Evolutionary conservation across 2,797 vertebrate genomes (phyloP).

Genomic region (Rhadinocentrus ornatus): DNA sequence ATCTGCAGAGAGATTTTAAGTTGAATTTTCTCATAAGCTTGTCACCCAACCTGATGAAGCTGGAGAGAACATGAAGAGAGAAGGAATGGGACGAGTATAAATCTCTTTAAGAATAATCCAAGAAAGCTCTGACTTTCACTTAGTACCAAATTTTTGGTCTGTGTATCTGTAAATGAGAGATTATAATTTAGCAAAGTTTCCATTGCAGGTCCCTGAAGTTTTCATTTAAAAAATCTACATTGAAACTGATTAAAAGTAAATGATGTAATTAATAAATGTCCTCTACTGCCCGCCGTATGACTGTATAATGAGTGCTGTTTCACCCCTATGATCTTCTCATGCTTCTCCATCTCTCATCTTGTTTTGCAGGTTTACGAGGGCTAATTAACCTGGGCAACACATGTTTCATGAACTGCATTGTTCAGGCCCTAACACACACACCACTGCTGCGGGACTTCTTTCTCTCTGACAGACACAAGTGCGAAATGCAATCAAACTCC

Average conservation of each 20-base stretch:
- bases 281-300: background rate
- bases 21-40: background rate
- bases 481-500: conserved; percentile 98
- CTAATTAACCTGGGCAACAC: conserved; percentile 99
- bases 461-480: conserved; percentile 97
- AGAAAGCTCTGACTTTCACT: background rate
- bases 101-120: background rate
- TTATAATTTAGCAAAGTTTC: background rate
- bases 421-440: conserved; percentile 98
- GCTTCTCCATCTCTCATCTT: conserved; percentile 27
- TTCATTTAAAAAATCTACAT: background rate
- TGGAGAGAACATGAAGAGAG: background rate
- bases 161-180: background rate
- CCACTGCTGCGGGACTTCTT: conserved; percentile 98
- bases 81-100: background rate
- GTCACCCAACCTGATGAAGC: background rate
- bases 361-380: conserved; percentile 90
- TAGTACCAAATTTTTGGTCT: background rate
- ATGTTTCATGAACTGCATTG: conserved; percentile 99
- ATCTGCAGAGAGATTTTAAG: background rate
- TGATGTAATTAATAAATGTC: background rate
- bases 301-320: conserved; percentile 8
- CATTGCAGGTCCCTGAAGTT: background rate
- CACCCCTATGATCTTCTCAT: conserved; percentile 8
- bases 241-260: background rate